phyloP scores from a whole-genome alignment of 2,113 vertebrate genomes.

The Antennarius striatus region DNA sequence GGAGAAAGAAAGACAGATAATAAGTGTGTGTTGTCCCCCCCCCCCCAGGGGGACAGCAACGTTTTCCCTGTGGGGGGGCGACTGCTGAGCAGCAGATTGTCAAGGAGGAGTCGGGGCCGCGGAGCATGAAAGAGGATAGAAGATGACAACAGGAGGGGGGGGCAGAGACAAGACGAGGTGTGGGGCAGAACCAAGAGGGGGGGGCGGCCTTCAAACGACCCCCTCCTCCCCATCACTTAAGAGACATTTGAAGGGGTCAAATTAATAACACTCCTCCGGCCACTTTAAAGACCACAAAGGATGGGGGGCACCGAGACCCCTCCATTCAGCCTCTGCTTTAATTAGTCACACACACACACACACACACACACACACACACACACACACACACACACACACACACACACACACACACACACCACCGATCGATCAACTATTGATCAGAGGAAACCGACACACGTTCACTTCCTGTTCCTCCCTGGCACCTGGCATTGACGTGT shows the following conservation, averaged over 20 bases:
- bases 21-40: no score
- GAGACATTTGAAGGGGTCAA: constrained; percentile 1
- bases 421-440: no score
- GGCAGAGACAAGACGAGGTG: not conserved
- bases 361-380: constrained; percentile 19
- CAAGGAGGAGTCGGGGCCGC: not conserved
- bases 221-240: constrained; percentile 1
- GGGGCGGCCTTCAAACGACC: not conserved
- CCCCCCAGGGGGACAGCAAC: no score
- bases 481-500: no score
- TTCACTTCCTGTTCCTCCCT: no score
- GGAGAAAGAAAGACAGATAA: no score
- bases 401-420: not conserved
- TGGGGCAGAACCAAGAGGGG: not conserved
- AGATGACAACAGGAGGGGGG: not conserved
- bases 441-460: no score
- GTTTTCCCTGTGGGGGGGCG: not conserved
- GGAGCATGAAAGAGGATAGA: constrained; percentile 7
- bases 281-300: not conserved
- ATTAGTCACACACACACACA: constrained; percentile 8
- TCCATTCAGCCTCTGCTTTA: not conserved
- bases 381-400: constrained; percentile 21
- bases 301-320: not conserved
- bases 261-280: not conserved
- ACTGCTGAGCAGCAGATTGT: not conserved